Evolutionary conservation across 2,113 vertebrate species (phyloP).

Genomic region (Alces alces): DNA sequence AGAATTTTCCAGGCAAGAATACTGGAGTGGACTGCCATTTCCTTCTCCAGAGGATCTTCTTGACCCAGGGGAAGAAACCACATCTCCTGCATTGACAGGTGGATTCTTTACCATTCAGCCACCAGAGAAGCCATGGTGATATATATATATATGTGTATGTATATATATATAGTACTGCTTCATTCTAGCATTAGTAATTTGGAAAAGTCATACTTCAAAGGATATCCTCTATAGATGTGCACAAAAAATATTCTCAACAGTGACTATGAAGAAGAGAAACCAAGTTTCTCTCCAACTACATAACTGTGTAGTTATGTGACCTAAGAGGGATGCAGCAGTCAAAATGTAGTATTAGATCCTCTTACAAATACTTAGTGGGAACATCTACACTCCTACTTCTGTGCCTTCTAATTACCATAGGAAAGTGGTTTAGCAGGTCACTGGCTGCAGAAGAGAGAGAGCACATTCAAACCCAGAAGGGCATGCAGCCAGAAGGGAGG

Average conservation of each 20-base stretch:
- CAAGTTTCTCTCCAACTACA: not conserved
- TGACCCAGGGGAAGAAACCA: not conserved
- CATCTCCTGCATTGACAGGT: not conserved
- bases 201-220: not conserved
- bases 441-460: slow-evolving; percentile 16
- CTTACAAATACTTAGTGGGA: not conserved
- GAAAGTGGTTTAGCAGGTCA: not conserved
- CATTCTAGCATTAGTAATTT: not conserved
- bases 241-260: not conserved
- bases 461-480: not conserved
- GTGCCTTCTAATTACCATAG: not conserved
- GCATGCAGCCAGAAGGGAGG: slow-evolving; percentile 12
- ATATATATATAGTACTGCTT: not conserved
- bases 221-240: not conserved
- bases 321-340: not conserved
- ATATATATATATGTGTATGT: not conserved
- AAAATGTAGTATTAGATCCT: not conserved
- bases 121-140: not conserved
- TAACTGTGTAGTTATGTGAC: not conserved
- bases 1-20: not conserved
- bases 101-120: not conserved
- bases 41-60: not conserved
- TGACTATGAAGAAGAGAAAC: not conserved
- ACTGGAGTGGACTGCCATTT: not conserved
- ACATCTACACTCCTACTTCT: not conserved